These are phyloP conservation scores for Caenorhabditis remanei DNA, from an alignment of 1,140 invertebrate genomes.

Conservation along the genomic window DNA sequence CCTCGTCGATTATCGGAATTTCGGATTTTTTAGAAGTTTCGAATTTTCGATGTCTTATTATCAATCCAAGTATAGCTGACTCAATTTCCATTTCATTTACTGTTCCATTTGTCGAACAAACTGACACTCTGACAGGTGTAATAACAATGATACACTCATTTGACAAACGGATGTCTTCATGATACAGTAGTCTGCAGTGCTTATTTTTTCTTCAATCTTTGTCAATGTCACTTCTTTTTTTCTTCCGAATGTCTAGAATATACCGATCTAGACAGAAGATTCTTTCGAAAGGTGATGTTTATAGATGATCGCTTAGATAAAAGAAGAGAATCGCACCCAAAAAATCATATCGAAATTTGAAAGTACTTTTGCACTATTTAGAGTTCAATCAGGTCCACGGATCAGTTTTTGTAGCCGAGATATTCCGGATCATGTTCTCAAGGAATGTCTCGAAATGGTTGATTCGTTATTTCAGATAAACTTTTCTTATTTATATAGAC, in stretches of 20 bases:
- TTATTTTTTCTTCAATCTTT: not conserved
- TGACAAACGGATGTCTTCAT: not conserved
- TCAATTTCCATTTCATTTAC: not conserved
- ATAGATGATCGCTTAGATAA: conserved; percentile 11
- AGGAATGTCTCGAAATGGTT: too few relatives aligned
- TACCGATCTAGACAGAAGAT: conserved; percentile 11
- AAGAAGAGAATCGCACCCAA: not conserved
- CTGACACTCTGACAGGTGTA: not conserved
- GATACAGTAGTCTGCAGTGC: not conserved
- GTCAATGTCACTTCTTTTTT: not conserved
- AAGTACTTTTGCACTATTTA: not conserved
- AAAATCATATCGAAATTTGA: not conserved
- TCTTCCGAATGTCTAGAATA: not conserved
- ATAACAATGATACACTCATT: conserved; percentile 4
- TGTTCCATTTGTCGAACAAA: too few relatives aligned
- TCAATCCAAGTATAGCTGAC: not conserved
- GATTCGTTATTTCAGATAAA: too few relatives aligned
- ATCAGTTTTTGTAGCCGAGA: too few relatives aligned
- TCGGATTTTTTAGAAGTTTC: too few relatives aligned
- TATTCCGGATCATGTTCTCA: too few relatives aligned
- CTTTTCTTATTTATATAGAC: too few relatives aligned
- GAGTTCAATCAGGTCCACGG: not conserved
- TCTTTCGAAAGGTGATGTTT: not conserved
- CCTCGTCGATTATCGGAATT: too few relatives aligned
- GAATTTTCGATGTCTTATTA: too few relatives aligned